A percentile compares a stretch with the other conserved stretches of the same genome.
phyloP scores from a whole-genome alignment of 2,113 vertebrate genomes.

The Chloebia gouldiae region DNA sequence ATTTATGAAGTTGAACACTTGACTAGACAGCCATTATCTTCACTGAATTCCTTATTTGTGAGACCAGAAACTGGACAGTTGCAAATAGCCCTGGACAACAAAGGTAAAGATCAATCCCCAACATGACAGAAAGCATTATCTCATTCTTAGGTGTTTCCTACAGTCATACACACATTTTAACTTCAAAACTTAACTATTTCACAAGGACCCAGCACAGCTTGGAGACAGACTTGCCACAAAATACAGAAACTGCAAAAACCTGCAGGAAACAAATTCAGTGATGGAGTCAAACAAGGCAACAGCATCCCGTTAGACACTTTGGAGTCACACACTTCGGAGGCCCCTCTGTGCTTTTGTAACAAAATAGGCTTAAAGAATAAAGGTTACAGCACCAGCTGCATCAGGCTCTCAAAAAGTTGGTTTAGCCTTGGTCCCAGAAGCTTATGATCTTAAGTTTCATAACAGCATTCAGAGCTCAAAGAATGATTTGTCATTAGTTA shows the following conservation, averaged over 20 bases:
- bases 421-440: neutral
- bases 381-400: neutral
- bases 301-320: neutral
- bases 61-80: neutral
- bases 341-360: neutral
- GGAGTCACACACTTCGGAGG: neutral
- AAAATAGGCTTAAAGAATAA: conserved; percentile 25
- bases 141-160: neutral
- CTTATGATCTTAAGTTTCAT: neutral
- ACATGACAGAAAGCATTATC: neutral
- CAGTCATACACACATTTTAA: neutral
- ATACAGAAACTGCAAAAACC: neutral
- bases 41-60: neutral
- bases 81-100: neutral
- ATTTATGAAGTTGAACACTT: neutral
- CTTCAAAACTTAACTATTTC: neutral
- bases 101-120: neutral
- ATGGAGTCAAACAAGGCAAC: neutral
- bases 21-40: neutral
- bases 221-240: neutral
- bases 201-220: neutral
- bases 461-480: neutral
- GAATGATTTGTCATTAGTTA: neutral
- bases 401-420: neutral
- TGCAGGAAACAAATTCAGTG: neutral